Conservation (phyloP, 2,888 invertebrate genomes). For the Sclerodermus sp. region DNA sequence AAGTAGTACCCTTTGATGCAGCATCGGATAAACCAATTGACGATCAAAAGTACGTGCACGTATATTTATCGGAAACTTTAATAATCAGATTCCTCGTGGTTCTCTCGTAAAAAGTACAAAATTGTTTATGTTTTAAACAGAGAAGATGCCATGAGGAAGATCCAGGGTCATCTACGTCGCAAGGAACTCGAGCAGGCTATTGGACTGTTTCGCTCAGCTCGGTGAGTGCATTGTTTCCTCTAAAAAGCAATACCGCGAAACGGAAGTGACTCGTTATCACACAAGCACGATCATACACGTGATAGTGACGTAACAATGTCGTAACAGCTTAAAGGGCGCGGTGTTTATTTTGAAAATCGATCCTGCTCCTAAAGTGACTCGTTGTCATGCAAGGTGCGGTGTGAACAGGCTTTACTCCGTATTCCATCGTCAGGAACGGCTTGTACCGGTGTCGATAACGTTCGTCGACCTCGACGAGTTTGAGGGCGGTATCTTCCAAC, state of each 20-base stretch:
- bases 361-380: slow-evolving; percentile 4
- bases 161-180: slow-evolving; percentile 76
- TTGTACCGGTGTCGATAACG: no score
- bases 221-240: slow-evolving; percentile 56
- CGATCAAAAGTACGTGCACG: slow-evolving; percentile 85
- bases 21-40: slow-evolving; percentile 81
- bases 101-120: no score
- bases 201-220: slow-evolving; percentile 78
- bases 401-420: no score
- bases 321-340: background rate
- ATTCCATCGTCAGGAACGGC: no score
- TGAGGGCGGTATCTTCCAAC: no score
- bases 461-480: no score
- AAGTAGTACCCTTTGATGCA: slow-evolving; percentile 82
- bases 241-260: no score
- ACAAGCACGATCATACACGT: no score
- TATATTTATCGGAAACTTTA: no score
- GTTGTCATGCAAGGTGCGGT: slow-evolving; percentile 6
- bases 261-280: no score
- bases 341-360: slow-evolving; percentile 18
- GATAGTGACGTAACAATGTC: no score
- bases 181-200: slow-evolving; percentile 77
- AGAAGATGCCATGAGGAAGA: slow-evolving; percentile 82
- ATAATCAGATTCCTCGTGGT: slow-evolving; percentile 5
- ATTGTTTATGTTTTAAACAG: slow-evolving; percentile 58